These are phyloP conservation scores for Cantharis rustica DNA, from an alignment of 2,888 invertebrate genomes.

Conservation along the genomic window DNA sequence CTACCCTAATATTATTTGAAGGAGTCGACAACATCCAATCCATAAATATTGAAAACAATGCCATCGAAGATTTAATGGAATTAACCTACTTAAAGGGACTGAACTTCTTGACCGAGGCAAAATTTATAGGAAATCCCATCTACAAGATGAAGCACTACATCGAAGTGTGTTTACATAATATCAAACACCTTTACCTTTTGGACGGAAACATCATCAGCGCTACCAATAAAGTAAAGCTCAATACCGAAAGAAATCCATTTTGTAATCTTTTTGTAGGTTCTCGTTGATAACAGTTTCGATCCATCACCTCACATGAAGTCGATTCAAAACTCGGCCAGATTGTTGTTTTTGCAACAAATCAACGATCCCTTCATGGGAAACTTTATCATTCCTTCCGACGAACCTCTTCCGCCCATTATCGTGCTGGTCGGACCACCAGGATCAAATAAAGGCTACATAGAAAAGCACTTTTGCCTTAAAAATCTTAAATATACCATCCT, in stretches of 20 bases:
- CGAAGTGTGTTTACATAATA: conserved; percentile 48
- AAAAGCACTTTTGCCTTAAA: not conserved
- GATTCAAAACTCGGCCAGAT: conserved; percentile 45
- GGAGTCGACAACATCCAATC: conserved; percentile 48
- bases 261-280: conserved; percentile 38
- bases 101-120: conserved; percentile 47
- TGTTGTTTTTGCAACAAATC: conserved; percentile 49
- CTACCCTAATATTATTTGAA: conserved; percentile 60
- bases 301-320: conserved; percentile 44
- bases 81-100: conserved; percentile 47
- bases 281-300: conserved; percentile 44
- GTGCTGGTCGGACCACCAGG: conserved; percentile 55
- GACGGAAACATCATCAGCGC: conserved; percentile 50
- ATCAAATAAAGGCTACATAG: conserved; percentile 42
- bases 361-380: conserved; percentile 47
- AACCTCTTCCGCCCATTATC: conserved; percentile 50
- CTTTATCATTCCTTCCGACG: conserved; percentile 49
- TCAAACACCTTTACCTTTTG: conserved; percentile 48
- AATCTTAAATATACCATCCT: conserved; percentile 34
- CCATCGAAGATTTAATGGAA: conserved; percentile 51
- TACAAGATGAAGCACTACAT: conserved; percentile 43
- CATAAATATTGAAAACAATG: conserved; percentile 50
- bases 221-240: conserved; percentile 43
- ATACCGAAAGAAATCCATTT: not conserved
- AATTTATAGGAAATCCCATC: conserved; percentile 51